Conservation (phyloP, 2,113 vertebrate species). For the Pterocles orientalis region DNA sequence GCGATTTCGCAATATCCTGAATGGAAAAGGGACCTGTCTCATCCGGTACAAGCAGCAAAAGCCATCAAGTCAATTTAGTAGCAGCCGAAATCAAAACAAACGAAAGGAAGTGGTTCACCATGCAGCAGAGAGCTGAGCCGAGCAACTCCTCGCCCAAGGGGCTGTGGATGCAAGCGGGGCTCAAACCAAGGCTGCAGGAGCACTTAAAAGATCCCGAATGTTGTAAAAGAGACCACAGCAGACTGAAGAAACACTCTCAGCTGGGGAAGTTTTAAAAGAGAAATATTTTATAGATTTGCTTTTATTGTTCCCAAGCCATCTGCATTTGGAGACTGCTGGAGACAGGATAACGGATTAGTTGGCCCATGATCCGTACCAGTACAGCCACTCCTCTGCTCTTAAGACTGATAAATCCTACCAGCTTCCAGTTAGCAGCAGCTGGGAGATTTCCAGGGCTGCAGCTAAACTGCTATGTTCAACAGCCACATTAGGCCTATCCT, state of each 20-base stretch:
- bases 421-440: not conserved
- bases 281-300: not conserved
- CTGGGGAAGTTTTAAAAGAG: not conserved
- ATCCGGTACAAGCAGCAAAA: not conserved
- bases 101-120: not conserved
- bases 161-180: not conserved
- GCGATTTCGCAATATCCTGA: not conserved
- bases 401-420: not conserved
- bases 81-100: not conserved
- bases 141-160: not conserved
- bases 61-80: not conserved
- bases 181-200: not conserved
- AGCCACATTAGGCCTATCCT: not conserved
- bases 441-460: not conserved
- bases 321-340: not conserved
- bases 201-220: not conserved
- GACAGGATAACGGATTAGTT: not conserved
- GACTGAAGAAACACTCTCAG: not conserved
- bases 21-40: not conserved
- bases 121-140: fast-evolving
- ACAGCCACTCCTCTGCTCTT: not conserved
- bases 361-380: not conserved
- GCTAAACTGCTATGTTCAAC: not conserved
- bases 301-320: not conserved
- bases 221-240: not conserved